Conservation (phyloP, 2,888 invertebrate species). For the Cheilosia urbana region DNA sequence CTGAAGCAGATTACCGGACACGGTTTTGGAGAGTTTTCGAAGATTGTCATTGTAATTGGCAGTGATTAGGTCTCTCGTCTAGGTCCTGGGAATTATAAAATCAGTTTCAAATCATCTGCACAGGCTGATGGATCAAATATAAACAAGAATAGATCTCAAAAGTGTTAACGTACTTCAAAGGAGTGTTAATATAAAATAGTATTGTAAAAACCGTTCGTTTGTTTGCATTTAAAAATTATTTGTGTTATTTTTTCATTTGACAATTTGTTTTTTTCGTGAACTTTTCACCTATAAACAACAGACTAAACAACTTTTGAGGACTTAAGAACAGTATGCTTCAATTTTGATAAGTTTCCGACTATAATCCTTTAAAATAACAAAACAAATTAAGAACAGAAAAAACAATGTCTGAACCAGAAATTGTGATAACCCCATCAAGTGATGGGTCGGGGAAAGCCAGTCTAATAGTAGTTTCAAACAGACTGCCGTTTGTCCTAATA, state of each 20-base stretch:
- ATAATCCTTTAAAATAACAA: not conserved
- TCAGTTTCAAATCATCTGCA: constrained; percentile 60
- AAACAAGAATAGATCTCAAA: constrained; percentile 45
- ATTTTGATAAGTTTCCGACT: constrained; percentile 19
- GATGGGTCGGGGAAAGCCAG: constrained; percentile 86
- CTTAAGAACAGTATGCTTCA: constrained; percentile 59
- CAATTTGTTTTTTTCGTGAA: not conserved
- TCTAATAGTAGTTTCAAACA: constrained; percentile 95
- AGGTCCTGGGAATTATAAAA: constrained; percentile 56
- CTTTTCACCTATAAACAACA: not conserved
- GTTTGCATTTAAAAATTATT: not conserved
- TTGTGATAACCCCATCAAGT: constrained; percentile 80
- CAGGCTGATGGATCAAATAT: constrained; percentile 54
- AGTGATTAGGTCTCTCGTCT: constrained; percentile 65
- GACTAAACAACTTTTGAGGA: constrained; percentile 3
- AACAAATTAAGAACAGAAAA: not conserved
- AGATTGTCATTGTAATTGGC: constrained; percentile 53
- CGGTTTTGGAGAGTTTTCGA: constrained; percentile 49
- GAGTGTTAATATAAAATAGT: constrained; percentile 24
- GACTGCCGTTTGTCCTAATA: constrained; percentile 93
- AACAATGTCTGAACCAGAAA: constrained; percentile 82
- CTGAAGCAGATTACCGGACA: constrained; percentile 68
- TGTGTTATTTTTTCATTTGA: not conserved
- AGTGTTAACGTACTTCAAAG: constrained; percentile 18
- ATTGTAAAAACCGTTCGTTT: constrained; percentile 16